Conservation (phyloP, 2,888 invertebrate genomes). For the Cylloceria caligata region DNA sequence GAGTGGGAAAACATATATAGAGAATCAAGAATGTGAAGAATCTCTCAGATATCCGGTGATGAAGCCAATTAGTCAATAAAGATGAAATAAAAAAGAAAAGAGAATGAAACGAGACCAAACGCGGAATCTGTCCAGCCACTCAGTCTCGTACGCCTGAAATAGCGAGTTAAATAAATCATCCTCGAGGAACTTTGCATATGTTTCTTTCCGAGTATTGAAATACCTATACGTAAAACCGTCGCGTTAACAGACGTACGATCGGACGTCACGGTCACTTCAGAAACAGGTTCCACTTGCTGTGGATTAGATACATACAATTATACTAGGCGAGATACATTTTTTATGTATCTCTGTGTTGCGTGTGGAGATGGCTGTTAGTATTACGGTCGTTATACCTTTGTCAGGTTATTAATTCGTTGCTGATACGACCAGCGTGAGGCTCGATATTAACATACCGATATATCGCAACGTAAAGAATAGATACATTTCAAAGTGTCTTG, state of each 20-base stretch:
- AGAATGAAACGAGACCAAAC: constrained; percentile 25
- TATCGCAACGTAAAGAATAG: background rate
- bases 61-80: constrained; percentile 9
- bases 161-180: constrained; percentile 47
- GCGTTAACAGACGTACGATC: background rate
- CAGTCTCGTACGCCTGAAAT: background rate
- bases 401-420: constrained; percentile 10
- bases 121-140: constrained; percentile 26
- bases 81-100: constrained; percentile 8
- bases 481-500: background rate
- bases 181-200: constrained; percentile 29
- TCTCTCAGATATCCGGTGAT: constrained; percentile 28
- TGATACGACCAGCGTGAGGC: background rate
- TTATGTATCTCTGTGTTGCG: background rate
- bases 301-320: constrained; percentile 57
- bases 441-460: background rate
- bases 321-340: constrained; percentile 24
- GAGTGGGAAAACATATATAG: no score
- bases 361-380: background rate
- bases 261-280: constrained; percentile 52
- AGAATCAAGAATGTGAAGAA: no score
- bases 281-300: constrained; percentile 51
- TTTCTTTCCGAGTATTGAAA: constrained; percentile 17
- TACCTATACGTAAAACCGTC: background rate
- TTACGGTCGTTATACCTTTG: constrained; percentile 30